phyloP scores from a whole-genome alignment of 2,113 vertebrate species.

The Phylloscopus trochiloides region DNA sequence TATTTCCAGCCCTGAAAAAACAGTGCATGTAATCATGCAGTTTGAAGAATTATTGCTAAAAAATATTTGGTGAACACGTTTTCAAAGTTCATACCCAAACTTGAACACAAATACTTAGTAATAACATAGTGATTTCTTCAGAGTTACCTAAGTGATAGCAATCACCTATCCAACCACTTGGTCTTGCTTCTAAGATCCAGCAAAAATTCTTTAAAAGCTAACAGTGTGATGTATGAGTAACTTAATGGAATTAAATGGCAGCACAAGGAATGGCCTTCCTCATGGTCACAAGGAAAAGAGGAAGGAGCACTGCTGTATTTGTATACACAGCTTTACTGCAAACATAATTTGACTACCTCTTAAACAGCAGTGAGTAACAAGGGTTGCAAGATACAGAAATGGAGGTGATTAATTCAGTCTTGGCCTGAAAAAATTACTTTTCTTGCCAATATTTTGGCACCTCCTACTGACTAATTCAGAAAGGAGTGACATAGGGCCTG shows the following conservation, averaged over 20 bases:
- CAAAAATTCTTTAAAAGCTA: too few species aligned
- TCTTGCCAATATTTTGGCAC: slow-evolving; percentile 36
- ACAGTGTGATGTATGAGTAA: not conserved
- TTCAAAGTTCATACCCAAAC: not conserved
- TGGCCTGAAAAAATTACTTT: slow-evolving; percentile 7
- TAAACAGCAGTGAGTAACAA: not conserved
- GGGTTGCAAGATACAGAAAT: not conserved
- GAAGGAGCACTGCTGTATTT: not conserved
- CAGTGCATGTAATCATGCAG: not conserved
- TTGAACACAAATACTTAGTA: not conserved
- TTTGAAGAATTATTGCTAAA: not conserved
- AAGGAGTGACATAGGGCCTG: not conserved
- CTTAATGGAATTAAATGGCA: not conserved
- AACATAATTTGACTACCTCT: not conserved
- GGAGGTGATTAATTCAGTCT: not conserved
- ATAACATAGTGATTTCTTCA: not conserved
- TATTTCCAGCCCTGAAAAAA: not conserved
- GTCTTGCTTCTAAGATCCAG: not conserved
- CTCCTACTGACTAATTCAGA: slow-evolving; percentile 31
- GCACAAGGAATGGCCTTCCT: not conserved
- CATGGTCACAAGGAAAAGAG: not conserved
- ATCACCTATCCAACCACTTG: not conserved
- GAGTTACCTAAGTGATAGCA: not conserved
- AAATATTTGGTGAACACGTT: not conserved
- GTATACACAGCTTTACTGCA: not conserved